These are phyloP conservation scores for Zaprionus africanus DNA, from an alignment of 1,140 invertebrate species.

Conservation along the genomic window DNA sequence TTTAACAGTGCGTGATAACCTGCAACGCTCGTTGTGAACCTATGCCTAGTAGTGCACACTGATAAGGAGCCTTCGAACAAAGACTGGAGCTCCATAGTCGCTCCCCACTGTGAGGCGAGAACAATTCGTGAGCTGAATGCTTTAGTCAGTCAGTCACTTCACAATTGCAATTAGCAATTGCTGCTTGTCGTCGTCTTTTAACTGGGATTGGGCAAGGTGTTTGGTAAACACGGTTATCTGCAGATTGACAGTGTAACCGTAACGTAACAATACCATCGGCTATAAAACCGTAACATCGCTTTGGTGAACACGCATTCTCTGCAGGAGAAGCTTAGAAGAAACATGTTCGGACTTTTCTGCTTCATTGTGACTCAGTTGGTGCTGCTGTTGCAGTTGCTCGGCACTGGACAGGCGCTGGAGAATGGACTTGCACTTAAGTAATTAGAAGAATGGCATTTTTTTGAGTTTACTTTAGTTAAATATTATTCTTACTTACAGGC, in stretches of 20 bases:
- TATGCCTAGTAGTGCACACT: not conserved
- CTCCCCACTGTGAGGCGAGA: conserved; percentile 34
- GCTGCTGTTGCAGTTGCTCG: conserved; percentile 49
- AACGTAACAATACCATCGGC: not conserved
- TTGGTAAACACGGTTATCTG: conserved; percentile 56
- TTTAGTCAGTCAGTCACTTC: conserved; percentile 59
- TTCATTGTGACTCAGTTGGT: conserved; percentile 21
- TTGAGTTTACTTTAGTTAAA: not conserved
- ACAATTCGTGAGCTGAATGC: conserved; percentile 31
- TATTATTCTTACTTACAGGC: conserved; percentile 86
- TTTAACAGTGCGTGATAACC: conserved; percentile 34
- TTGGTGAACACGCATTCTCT: conserved; percentile 50
- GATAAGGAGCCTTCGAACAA: conserved; percentile 41
- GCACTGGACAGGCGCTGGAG: conserved; percentile 86
- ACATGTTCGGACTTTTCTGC: conserved; percentile 35
- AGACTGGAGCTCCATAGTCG: conserved; percentile 13
- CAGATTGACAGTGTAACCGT: conserved; percentile 37
- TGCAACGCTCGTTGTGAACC: conserved; percentile 28
- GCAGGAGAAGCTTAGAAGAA: conserved; percentile 12
- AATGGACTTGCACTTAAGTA: conserved; percentile 90
- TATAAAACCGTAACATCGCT: conserved; percentile 43
- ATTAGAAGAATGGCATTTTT: not conserved
- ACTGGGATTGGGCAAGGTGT: conserved; percentile 26
- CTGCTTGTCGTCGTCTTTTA: conserved; percentile 32
- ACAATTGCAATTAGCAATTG: conserved; percentile 61